Evolutionary conservation across 2,888 invertebrate species (phyloP), one percentile per base, ranked within the genome.

Genomic region (Andrena praecox): DNA sequence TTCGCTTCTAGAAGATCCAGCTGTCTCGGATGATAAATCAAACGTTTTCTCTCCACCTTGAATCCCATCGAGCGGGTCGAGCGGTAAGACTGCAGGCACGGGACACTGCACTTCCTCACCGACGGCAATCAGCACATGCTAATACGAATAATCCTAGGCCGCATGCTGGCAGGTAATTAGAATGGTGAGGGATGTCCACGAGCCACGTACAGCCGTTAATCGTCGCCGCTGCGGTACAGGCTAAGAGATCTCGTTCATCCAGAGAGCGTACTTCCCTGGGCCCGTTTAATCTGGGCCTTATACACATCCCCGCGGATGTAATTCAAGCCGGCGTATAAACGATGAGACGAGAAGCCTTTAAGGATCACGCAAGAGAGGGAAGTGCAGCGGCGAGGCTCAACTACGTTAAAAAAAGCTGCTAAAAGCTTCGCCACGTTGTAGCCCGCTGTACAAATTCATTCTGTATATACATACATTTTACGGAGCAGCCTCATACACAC

Each of bases 161-260:
- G 82, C 90, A 89, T 87, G 90, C 89, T 90, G 91, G 91, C 91
- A 90, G 89, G 89, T 91, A 91, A 91, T 91, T 91, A 91, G 91
- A 91, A 88, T 86, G 89, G 87, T 88, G 90, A 91, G 88, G 89
- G 88, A 91, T 91, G 89, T 90, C 88, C 88, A 89, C 90, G 84
- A 85, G 84, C 77, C 72, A 81, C 71, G 76, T 77, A 79, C 68
- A 85, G 59, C 71, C 83, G 84, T 86, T 89, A 80, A 87, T 86
- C 80, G 84, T 76, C 59, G 68, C 62, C 59, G 29, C 68, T 60
- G 70, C 63, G 50, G n/a, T 54, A 52, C 73, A 42, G 59, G 6
- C 33, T 79, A 56, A 63, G 48, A 59, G 70, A 77, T 69, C 70
- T 70, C 70, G 71, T 52, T 66, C 80, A 54, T 70, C 72, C 60